These are phyloP conservation scores for Enteromius anoplus DNA, from an alignment of 2,797 vertebrate genomes.

Conservation along the genomic window DNA sequence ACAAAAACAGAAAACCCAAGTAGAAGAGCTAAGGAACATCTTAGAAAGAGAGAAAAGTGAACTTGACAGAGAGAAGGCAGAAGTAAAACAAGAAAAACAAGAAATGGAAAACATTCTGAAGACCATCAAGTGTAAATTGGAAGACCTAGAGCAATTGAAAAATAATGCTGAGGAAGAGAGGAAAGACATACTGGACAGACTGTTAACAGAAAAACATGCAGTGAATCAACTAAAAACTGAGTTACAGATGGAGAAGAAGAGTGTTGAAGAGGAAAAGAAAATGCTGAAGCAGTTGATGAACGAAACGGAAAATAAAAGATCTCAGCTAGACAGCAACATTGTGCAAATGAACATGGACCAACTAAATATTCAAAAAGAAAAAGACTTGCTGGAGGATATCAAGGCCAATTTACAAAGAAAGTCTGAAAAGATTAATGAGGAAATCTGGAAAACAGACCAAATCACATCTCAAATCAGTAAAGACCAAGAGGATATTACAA, in stretches of 20 bases:
- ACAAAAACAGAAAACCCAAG: conserved; percentile 25
- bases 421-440: conserved; percentile 11
- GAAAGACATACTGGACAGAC: conserved; percentile 24
- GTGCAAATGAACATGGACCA: conserved; percentile 25
- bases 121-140: conserved; percentile 17
- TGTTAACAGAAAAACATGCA: conserved; percentile 30
- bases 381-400: conserved; percentile 22
- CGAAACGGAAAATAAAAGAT: conserved; percentile 34
- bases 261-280: conserved; percentile 31
- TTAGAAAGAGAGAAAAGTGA: conserved; percentile 31
- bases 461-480: background rate
- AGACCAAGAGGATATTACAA: conserved; percentile 8
- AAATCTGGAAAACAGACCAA: conserved; percentile 3
- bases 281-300: conserved; percentile 21
- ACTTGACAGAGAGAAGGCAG: conserved; percentile 3
- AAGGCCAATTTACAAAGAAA: conserved; percentile 38
- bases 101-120: conserved; percentile 25
- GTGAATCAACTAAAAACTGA: conserved; percentile 21
- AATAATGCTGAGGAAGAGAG: conserved; percentile 35
- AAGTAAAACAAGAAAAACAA: conserved; percentile 37
- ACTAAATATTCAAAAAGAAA: conserved; percentile 33
- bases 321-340: conserved; percentile 24
- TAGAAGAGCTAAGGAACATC: conserved; percentile 16
- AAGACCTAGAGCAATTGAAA: conserved; percentile 3
- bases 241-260: conserved; percentile 21